These are phyloP conservation scores for Eupristina koningsbergeri DNA, from an alignment of 1,140 invertebrate genomes.

Conservation along the genomic window DNA sequence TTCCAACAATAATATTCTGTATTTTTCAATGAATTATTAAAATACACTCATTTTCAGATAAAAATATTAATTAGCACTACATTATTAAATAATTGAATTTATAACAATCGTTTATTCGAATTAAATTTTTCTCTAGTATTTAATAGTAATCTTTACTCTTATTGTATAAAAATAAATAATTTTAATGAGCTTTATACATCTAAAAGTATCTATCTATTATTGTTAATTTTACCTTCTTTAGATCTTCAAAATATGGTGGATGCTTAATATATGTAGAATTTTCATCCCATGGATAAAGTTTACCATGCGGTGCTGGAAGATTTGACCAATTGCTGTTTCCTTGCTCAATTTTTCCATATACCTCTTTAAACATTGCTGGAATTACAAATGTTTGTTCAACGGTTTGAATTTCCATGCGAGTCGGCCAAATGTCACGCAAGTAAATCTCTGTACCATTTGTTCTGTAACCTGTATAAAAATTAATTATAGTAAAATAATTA, in stretches of 20 bases:
- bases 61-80: no score
- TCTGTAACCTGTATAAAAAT: conserved; percentile 76
- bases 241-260: conserved; percentile 96
- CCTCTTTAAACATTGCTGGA: conserved; percentile 97
- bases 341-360: conserved; percentile 88
- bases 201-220: neutral
- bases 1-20: no score
- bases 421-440: conserved; percentile 96
- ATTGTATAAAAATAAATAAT: no score
- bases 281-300: conserved; percentile 93
- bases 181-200: neutral
- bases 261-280: conserved; percentile 96
- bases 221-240: conserved; percentile 77
- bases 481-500: no score
- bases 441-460: conserved; percentile 84
- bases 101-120: no score
- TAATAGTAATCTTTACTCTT: no score
- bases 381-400: conserved; percentile 93
- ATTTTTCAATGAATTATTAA: no score
- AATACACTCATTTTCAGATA: no score
- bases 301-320: conserved; percentile 84
- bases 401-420: conserved; percentile 89
- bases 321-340: conserved; percentile 91
- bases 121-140: no score
- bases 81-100: no score